phyloP scores from a whole-genome alignment of 2,797 vertebrate genomes.

The Scleropages formosus region DNA sequence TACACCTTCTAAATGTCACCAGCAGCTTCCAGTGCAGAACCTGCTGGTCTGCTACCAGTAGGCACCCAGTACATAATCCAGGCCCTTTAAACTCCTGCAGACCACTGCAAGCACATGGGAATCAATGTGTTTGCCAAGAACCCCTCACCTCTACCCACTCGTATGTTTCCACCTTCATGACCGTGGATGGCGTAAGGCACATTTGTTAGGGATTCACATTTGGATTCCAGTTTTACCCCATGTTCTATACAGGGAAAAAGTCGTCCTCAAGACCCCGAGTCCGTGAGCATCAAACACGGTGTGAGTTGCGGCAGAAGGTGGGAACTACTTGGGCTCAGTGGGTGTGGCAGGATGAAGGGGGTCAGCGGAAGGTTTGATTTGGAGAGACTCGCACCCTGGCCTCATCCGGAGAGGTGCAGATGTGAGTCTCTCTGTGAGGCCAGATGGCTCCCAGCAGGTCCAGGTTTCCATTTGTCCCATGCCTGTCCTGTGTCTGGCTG shows the following conservation, averaged over 20 bases:
- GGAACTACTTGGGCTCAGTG: not conserved
- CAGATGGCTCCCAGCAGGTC: constrained; percentile 21
- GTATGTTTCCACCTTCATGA: too few species aligned
- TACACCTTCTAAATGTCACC: constrained; percentile 58
- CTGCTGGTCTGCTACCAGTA: constrained; percentile 33
- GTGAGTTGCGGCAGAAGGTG: not conserved
- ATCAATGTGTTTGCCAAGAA: too few species aligned
- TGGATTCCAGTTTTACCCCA: too few species aligned
- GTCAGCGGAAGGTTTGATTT: not conserved
- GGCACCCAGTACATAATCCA: constrained; percentile 51
- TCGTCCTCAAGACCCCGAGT: too few species aligned
- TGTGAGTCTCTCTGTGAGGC: constrained; percentile 8
- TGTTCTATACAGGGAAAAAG: too few species aligned
- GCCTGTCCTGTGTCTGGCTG: not conserved
- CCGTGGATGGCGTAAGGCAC: too few species aligned
- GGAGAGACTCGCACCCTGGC: not conserved
- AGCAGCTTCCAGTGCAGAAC: constrained; percentile 47
- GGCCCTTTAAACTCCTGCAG: constrained; percentile 50
- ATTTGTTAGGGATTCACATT: too few species aligned
- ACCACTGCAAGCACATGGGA: too few species aligned
- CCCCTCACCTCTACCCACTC: too few species aligned
- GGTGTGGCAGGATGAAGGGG: too few species aligned
- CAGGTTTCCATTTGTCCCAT: not conserved
- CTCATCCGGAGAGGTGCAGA: constrained; percentile 21
- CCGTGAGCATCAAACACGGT: too few species aligned